phyloP scores from a whole-genome alignment of 2,888 invertebrate species.

The Melieria crassipennis region DNA sequence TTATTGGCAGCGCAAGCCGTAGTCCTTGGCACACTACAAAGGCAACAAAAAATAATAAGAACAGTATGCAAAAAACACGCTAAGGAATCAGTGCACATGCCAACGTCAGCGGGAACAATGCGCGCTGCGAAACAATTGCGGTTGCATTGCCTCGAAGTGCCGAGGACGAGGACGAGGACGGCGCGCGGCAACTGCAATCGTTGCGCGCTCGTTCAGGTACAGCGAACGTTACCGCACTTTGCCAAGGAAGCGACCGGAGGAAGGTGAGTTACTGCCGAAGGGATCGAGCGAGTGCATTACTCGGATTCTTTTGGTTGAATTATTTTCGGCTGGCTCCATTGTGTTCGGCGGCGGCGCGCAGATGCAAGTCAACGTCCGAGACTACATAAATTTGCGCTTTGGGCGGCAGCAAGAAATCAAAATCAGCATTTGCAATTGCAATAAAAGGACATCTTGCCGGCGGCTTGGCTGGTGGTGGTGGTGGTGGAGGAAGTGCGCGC shows the following conservation, averaged over 20 bases:
- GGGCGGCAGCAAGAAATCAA: conserved; percentile 22
- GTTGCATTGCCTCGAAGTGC: conserved; percentile 49
- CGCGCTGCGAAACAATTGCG: conserved; percentile 52
- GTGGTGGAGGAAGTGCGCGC: conserved; percentile 17
- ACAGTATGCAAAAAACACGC: neutral
- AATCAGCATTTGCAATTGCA: conserved; percentile 24
- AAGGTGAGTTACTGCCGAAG: too few relatives aligned
- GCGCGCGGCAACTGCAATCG: conserved; percentile 20
- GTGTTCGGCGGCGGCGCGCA: conserved; percentile 46
- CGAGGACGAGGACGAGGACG: neutral
- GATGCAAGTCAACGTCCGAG: conserved; percentile 63
- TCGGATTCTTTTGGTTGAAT: conserved; percentile 34
- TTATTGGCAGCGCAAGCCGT: too few relatives aligned
- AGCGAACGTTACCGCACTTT: too few relatives aligned
- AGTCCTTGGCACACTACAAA: too few relatives aligned
- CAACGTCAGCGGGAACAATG: conserved; percentile 43
- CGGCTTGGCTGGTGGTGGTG: neutral
- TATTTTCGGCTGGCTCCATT: conserved; percentile 30
- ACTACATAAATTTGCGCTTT: conserved; percentile 29
- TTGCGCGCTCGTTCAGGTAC: too few relatives aligned
- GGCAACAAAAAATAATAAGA: neutral
- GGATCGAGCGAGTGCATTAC: conserved; percentile 13
- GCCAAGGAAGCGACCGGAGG: too few relatives aligned
- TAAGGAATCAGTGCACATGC: conserved; percentile 52
- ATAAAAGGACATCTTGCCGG: conserved; percentile 25